Percentiles rank a stretch among this genome's conserved stretches.
Conservation (phyloP, 2,888 invertebrate genomes). For the Allophyes oxyacanthae region DNA sequence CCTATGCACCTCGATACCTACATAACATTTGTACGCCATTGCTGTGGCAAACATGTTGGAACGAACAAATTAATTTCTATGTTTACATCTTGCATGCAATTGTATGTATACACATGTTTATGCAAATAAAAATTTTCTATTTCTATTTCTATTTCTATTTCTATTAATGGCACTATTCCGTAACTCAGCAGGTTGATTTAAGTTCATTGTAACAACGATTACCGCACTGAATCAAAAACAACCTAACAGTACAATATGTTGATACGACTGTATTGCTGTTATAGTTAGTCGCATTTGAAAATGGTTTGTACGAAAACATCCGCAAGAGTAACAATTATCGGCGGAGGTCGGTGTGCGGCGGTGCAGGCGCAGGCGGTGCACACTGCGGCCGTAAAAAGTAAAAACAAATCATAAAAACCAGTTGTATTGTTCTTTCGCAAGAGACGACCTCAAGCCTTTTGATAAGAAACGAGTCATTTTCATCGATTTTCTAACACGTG, state of each 20-base stretch:
- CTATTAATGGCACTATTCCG: conserved; percentile 6
- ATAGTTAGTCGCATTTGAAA: conserved; percentile 41
- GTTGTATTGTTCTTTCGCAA: conserved; percentile 85
- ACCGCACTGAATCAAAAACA: conserved; percentile 16
- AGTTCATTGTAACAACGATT: conserved; percentile 12
- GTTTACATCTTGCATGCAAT: too few species aligned
- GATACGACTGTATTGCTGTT: conserved; percentile 20
- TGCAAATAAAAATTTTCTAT: too few species aligned
- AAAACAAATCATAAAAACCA: conserved; percentile 84
- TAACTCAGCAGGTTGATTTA: conserved; percentile 9
- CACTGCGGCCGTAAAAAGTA: conserved; percentile 71
- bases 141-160: too few species aligned
- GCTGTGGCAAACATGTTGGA: too few species aligned
- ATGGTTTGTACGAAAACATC: conserved; percentile 68
- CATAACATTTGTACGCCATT: too few species aligned
- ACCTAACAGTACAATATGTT: conserved; percentile 23
- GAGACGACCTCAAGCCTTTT: conserved; percentile 73
- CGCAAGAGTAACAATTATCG: conserved; percentile 66
- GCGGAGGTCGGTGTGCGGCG: conserved; percentile 59
- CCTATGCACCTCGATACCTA: too few species aligned
- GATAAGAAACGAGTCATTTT: conserved; percentile 78
- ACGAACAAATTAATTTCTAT: too few species aligned
- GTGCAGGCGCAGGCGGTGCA: conserved; percentile 42
- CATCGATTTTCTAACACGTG: conserved; percentile 77
- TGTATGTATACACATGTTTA: too few species aligned